Percentiles rank a stretch among this genome's conserved stretches.
Conservation (phyloP, 2,113 vertebrate genomes). For the Addax nasomaculatus region DNA sequence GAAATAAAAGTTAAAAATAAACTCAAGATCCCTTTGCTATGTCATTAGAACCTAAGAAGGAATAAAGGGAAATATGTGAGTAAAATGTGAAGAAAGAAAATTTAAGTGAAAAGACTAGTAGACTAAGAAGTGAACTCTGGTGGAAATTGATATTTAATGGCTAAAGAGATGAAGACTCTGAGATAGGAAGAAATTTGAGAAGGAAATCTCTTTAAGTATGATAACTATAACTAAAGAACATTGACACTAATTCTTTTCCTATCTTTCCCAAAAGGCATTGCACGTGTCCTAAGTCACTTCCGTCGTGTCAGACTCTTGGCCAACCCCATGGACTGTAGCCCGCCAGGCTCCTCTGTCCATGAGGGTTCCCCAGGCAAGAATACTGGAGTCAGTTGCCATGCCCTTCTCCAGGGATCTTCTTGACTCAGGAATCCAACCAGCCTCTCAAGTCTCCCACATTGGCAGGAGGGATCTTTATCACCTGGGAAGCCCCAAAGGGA, state of each 20-base stretch:
- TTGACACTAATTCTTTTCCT: not conserved
- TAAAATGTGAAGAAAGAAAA: not conserved
- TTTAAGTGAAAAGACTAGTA: not conserved
- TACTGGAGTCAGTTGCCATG: not conserved
- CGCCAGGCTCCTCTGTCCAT: not conserved
- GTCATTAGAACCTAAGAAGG: not conserved
- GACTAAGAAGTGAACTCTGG: not conserved
- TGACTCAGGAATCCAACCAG: not conserved
- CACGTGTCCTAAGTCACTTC: not conserved
- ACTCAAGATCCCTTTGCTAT: not conserved
- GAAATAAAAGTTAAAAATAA: not conserved
- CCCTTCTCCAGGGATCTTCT: not conserved
- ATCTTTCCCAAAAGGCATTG: not conserved
- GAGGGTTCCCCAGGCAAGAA: not conserved
- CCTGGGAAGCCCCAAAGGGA: not conserved
- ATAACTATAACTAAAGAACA: not conserved
- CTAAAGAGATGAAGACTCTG: not conserved
- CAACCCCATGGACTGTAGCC: not conserved
- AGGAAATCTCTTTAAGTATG: not conserved
- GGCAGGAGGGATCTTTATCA: not conserved
- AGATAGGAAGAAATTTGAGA: not conserved
- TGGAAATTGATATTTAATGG: not conserved
- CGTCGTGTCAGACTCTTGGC: accelerated
- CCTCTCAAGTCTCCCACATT: not conserved
- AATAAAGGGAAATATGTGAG: not conserved